Base-by-base conservation (phyloP, 2,888 invertebrate genomes). In the Mythimna impura region DNA sequence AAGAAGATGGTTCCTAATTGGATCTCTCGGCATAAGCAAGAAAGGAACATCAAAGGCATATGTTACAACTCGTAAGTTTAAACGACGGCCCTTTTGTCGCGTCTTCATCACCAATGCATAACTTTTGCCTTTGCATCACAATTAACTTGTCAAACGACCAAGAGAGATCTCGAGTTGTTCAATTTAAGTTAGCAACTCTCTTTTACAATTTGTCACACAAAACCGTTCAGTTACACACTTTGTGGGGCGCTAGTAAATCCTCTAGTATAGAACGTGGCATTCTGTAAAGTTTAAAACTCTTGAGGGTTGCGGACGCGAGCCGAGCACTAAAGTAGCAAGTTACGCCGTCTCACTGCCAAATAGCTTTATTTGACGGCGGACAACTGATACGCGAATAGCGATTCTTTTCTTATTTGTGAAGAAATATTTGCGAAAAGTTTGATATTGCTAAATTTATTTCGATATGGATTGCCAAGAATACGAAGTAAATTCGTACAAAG, bases 201-300 rank as follows among this genome's bases (percentile, higher is more conserved):
- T 82, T 83, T 72, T 50, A 78, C 71, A 83, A 75, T 77, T 82
- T 82, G 70, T 80, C 77, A 61, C 63, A 82, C 64, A 78, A 78
- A 84, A 76, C 73, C 61, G 79, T 79, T 81, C 78, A 63, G 82
- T 74, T 82, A 81, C 74, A 82, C 74, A 71, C 58, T 81, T 80
- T 84, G 84, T 71, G 65, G 43, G 54, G 34, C 30, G 69, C 57
- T 75, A 65, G 75, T 79, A 81, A 81, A 83, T 83, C 67, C 67
- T 71, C 83, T 57, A 80, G 65, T 72, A 73, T 72, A 76, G 78
- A 85, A 81, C 70, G 86, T 72, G 65, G 77, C 71, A 73, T 77
- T 67, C 78, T 77, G 71, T 71, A 70, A 84, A 87, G 85, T 88
- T 87, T 85, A 83, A 87, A 87, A 88, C 83, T 88, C 81, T 77